Base-by-base conservation (phyloP, 2,888 invertebrate species). In the Eupithecia insigniata region DNA sequence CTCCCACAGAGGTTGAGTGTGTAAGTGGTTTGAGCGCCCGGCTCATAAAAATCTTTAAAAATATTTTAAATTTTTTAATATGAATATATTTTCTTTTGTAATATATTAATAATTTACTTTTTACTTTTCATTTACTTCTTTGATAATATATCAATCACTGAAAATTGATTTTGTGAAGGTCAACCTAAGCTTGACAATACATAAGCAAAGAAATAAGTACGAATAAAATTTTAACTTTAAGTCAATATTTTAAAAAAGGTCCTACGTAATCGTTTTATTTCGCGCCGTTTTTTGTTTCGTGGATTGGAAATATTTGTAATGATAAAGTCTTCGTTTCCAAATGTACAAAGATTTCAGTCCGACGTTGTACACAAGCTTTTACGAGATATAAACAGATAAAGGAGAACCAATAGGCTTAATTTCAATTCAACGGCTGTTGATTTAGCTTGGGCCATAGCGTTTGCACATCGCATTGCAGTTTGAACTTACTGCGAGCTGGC, bases 401-500 rank as follows among this genome's bases (percentile, higher is more conserved):
- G 34, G 34, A 62, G 62, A 62, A 36, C 34, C 62, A 62, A 36
- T 64, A 22, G 66, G 43, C 30, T 66, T 66, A 43, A 46, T 43
- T 66, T 66, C 46, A 66, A 66, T 28, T 46, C 66, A 66, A 6
- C 10, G 10, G 10, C 12, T 66, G 39, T 66, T 66, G 66, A 43
- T 46, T 66, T 66, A 46, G 64, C 64, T 16, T 12, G 16, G 34
- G 2, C 22, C 26, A 64, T 34, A 36, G 36, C 66, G 66, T 51
- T 68, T 68, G 79, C 78, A 78, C 79, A 81, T 81, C 67, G 70
- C 65, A 73, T 64, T 73, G 61, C 67, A 51, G 43, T 68, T 32
- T 32, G 64, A 69, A 64, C 84, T 87, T 83, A 82, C 84, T 70
- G 70, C 71, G 64, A 46, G 66, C 65, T 82, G 80, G 86, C 85